phyloP scores from a whole-genome alignment of 2,888 invertebrate species.

The Nymphalis urticae region DNA sequence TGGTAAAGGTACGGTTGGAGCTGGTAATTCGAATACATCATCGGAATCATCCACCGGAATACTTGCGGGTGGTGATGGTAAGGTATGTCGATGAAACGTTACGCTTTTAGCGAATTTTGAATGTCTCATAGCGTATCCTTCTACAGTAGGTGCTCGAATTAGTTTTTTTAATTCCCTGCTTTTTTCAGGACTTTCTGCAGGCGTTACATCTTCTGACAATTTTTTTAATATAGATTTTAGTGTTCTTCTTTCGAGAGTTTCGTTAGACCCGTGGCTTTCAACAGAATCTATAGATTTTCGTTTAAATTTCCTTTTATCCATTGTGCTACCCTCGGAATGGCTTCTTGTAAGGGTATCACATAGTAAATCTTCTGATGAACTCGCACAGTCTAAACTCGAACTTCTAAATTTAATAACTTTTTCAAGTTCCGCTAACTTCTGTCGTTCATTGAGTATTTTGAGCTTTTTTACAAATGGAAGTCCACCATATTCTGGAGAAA shows the following conservation, averaged over 20 bases:
- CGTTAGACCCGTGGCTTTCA: conserved; percentile 83
- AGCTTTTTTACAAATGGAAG: conserved; percentile 93
- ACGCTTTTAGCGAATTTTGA: conserved; percentile 94
- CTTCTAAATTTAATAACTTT: conserved; percentile 88
- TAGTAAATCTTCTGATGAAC: conserved; percentile 81
- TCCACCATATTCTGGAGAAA: conserved; percentile 93
- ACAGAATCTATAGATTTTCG: conserved; percentile 69
- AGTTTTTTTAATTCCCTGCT: conserved; percentile 85
- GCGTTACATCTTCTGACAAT: conserved; percentile 85
- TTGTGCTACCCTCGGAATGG: conserved; percentile 90
- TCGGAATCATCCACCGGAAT: conserved; percentile 61
- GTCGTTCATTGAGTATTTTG: conserved; percentile 93
- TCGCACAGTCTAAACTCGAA: conserved; percentile 89
- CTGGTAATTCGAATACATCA: conserved; percentile 63
- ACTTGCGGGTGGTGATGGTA: conserved; percentile 88
- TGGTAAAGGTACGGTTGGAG: conserved; percentile 45
- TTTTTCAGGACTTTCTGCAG: conserved; percentile 72
- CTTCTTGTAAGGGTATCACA: conserved; percentile 86
- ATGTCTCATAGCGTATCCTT: conserved; percentile 94
- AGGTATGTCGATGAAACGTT: conserved; percentile 91
- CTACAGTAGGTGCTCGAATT: conserved; percentile 91
- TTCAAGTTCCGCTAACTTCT: conserved; percentile 91
- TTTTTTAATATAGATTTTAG: conserved; percentile 93
- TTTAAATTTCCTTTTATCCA: conserved; percentile 81
- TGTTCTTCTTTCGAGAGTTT: conserved; percentile 90